Evolutionary conservation across 2,888 invertebrate species (phyloP), one percentile per base, ranked within the genome.

Genomic region (Eulithis testata): DNA sequence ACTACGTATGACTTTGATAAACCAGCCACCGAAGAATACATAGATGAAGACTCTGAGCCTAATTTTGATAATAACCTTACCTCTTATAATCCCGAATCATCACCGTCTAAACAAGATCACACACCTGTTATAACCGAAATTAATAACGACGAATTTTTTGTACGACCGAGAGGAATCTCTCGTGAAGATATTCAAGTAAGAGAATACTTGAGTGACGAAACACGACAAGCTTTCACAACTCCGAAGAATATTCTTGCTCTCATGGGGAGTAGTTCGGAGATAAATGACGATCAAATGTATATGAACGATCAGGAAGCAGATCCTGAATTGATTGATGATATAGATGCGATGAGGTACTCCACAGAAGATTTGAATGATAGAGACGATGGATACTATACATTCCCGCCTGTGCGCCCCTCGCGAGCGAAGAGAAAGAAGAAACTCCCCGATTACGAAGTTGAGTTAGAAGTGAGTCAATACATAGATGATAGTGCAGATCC

Each of bases 71-170:
- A 84, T 51, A 79, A 83, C 14, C 80, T 86, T 61, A 63, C 80
- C 68, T 74, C 78, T 68, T 89, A 88, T 6, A 81, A 81, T 64
- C 80, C 87, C n/a, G 81, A 89, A 61, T 83, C 86, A 70, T 87
- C 89, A 82, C 88, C 87, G 77, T 83, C 86, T 77, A 89, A 88
- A 76, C 86, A 88, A 87, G 90, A 93, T 86, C 89, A 88, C 83
- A 90, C 88, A 76, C 91, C 86, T 84, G 96, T 97, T 3, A 94
- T 97, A 78, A 97, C 97, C 89, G 97, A 97, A 91, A 96, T 97
- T 73, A 96, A 97, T 82, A 96, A 97, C 51, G 97, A 97, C 86
- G 97, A 97, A 90, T 97, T 97, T 91, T 97, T 97, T 84, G 93
- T 97, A 68, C 94, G 97, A 74, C 96, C 96, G 86, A 95, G 96